phyloP scores from a whole-genome alignment of 1,140 invertebrate genomes.

The Schlechtendalia chinensis region DNA sequence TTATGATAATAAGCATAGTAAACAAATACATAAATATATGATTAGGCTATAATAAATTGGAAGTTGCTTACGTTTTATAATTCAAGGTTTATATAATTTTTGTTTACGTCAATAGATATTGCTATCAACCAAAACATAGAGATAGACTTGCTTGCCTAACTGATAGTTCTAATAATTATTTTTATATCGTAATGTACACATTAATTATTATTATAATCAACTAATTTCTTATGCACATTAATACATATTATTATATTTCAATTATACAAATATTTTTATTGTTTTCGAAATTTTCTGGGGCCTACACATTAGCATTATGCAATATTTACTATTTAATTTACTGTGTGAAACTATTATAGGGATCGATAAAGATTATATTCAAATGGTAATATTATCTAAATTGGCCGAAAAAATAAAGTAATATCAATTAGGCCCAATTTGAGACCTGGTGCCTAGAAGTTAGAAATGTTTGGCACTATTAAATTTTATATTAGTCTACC shows the following conservation, averaged over 20 bases:
- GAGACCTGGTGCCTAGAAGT: no score
- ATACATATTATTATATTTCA: not conserved
- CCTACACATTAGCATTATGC: no score
- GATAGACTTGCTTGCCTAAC: not conserved
- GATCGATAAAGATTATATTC: no score
- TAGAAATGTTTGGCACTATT: no score
- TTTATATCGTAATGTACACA: not conserved
- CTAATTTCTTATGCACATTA: slow-evolving; percentile 1
- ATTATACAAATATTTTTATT: not conserved
- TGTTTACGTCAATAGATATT: slow-evolving; percentile 16
- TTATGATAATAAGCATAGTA: not conserved
- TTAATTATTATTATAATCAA: not conserved
- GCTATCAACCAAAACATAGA: slow-evolving; percentile 13
- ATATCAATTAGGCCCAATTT: no score
- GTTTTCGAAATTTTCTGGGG: no score
- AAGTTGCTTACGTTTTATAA: slow-evolving; percentile 24
- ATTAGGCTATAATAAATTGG: not conserved
- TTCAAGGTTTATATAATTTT: slow-evolving; percentile 24
- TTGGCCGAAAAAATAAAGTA: no score
- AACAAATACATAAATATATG: not conserved
- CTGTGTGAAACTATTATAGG: no score
- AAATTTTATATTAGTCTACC: no score
- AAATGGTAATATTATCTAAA: no score
- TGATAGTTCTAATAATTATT: slow-evolving; percentile 9
- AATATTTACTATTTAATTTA: no score